phyloP scores from a whole-genome alignment of 2,113 vertebrate genomes.

The Rattus norvegicus region GRCr8 NC_086020.1:204811001-204811500 shows the following conservation, averaged over 20 bases:
- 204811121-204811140: not conserved
- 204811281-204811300: not conserved
- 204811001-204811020: not conserved
- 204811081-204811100: not conserved
- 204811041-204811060: not conserved
- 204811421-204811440: constrained; percentile 33
- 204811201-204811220: constrained; percentile 68
- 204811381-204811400: not conserved
- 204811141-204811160: constrained; percentile 50
- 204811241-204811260: not conserved
- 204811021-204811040: not conserved
- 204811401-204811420: constrained; percentile 40
- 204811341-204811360: not conserved
- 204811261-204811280: not conserved
- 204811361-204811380: not conserved
- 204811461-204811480: not conserved
- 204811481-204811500: not conserved
- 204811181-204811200: constrained; percentile 25
- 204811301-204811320: not conserved
- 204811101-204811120: not conserved
- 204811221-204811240: not conserved
- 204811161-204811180: constrained; percentile 63
- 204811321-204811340: not conserved
- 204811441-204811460: constrained; percentile 18
- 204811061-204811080: not conserved